phyloP scores from a whole-genome alignment of 2,797 vertebrate species.

The Glyptemys insculpta region DNA sequence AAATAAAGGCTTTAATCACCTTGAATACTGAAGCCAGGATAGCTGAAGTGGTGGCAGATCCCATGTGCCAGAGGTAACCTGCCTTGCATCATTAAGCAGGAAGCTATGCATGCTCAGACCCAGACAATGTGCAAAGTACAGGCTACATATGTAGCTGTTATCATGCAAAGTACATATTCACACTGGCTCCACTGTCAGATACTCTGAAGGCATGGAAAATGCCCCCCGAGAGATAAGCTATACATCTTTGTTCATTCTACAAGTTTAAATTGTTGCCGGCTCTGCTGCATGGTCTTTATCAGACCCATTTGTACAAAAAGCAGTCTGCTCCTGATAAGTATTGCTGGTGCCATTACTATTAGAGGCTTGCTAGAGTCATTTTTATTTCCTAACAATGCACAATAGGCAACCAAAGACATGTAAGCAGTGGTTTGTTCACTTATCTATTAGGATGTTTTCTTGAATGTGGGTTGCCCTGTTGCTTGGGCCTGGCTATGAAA shows the following conservation, averaged over 20 bases:
- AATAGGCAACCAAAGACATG: not conserved
- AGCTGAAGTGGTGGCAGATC: conserved; percentile 43
- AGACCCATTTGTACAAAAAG: conserved; percentile 4
- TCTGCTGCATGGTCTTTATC: conserved; percentile 45
- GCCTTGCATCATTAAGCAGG: not conserved
- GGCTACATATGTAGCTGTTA: conserved; percentile 21
- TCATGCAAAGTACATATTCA: conserved; percentile 55
- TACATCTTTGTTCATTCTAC: conserved; percentile 35
- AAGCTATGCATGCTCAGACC: not conserved
- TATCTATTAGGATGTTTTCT: conserved; percentile 28
- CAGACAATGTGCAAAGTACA: not conserved
- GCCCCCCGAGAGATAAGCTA: conserved; percentile 59
- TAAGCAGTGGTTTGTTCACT: conserved; percentile 14
- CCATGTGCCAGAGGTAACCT: not conserved
- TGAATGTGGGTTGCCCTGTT: not conserved
- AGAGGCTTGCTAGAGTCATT: not conserved
- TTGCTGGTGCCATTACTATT: conserved; percentile 29
- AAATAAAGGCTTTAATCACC: conserved; percentile 20
- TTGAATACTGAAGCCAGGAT: conserved; percentile 2
- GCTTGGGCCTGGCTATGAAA: not conserved
- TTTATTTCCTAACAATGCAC: conserved; percentile 52
- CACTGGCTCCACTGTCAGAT: conserved; percentile 49
- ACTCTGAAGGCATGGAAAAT: conserved; percentile 68
- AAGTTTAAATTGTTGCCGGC: conserved; percentile 41
- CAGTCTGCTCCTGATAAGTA: conserved; percentile 51